Conservation (phyloP, 2,113 vertebrate genomes). For the Morone chrysops region DNA sequence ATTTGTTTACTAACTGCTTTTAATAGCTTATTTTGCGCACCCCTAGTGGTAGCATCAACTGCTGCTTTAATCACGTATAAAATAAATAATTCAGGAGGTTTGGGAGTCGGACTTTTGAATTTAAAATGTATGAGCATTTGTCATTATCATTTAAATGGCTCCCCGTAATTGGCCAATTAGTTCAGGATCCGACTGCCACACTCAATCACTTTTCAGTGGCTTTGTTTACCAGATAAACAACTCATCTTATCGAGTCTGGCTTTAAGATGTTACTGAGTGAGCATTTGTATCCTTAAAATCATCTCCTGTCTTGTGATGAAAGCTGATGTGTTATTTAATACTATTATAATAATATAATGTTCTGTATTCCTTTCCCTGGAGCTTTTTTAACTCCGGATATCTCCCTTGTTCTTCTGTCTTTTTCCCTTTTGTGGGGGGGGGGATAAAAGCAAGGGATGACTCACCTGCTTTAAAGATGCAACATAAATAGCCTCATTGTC, state of each 20-base stretch:
- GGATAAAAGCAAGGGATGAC: conserved; percentile 42
- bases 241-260: not conserved
- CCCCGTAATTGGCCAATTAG: not conserved
- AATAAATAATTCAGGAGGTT: too few relatives aligned
- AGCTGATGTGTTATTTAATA: not conserved
- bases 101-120: too few relatives aligned
- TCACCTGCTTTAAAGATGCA: conserved; percentile 47
- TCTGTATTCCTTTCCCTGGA: not conserved
- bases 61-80: too few relatives aligned
- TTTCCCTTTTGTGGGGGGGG: not conserved
- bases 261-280: too few relatives aligned
- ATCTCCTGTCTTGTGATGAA: too few relatives aligned
- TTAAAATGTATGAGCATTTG: not conserved
- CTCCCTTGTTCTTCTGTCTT: not conserved
- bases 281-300: too few relatives aligned
- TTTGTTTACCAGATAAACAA: not conserved
- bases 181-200: conserved; percentile 1
- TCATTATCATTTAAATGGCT: conserved; percentile 10
- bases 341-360: not conserved
- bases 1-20: too few relatives aligned
- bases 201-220: not conserved
- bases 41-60: too few relatives aligned
- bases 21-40: too few relatives aligned
- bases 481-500: conserved; percentile 34
- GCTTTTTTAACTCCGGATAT: not conserved